Conservation (phyloP, 2,113 vertebrate species). For the Equus quagga region DNA sequence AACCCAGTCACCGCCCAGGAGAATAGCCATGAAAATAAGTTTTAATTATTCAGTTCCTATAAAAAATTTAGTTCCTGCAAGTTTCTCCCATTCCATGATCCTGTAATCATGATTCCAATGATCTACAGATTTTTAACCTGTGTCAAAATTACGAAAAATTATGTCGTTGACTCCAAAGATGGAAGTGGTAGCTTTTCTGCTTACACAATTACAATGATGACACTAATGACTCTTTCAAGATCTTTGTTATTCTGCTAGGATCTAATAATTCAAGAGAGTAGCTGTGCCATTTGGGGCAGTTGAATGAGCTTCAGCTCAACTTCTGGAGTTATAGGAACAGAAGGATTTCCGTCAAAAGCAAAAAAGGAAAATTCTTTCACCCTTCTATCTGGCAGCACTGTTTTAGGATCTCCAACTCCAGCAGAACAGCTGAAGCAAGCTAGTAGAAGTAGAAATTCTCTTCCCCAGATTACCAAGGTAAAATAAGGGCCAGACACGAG, state of each 20-base stretch:
- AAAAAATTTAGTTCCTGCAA: constrained; percentile 59
- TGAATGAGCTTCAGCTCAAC: neutral
- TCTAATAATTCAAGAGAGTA: neutral
- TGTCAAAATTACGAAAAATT: neutral
- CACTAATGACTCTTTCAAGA: neutral
- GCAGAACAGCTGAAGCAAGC: neutral
- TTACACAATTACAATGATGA: neutral
- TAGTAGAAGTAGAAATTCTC: neutral
- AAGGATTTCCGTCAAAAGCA: neutral
- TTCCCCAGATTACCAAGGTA: neutral
- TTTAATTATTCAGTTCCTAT: constrained; percentile 69
- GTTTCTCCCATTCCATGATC: constrained; percentile 9
- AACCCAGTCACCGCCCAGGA: constrained; percentile 27
- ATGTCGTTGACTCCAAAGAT: neutral
- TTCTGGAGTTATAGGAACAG: neutral
- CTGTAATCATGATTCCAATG: neutral
- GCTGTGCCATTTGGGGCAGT: neutral
- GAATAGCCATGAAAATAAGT: constrained; percentile 20
- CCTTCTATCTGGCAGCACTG: neutral
- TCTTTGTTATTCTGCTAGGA: neutral
- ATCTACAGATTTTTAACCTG: neutral
- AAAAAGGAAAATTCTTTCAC: neutral
- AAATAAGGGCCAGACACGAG: neutral
- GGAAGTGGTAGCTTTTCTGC: neutral
- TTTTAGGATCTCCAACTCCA: neutral